These are phyloP conservation scores for Neuroscelio doddi DNA, from an alignment of 2,888 invertebrate genomes.

Conservation along the genomic window DNA sequence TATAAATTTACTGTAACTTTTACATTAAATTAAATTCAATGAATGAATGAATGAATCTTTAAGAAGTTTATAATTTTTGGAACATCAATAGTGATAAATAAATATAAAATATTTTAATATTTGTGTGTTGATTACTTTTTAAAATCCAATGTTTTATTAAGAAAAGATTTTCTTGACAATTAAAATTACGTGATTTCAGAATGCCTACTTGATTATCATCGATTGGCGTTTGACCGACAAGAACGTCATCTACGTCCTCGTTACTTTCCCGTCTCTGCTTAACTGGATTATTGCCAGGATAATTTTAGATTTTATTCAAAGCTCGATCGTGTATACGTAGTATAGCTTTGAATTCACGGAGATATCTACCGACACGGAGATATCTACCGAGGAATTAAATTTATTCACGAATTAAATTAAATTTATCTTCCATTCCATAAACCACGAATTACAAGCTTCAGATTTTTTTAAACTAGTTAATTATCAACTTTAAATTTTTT, in stretches of 20 bases:
- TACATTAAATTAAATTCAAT: too few species aligned
- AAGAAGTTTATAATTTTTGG: too few species aligned
- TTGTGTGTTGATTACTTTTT: too few species aligned
- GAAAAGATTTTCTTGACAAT: too few species aligned
- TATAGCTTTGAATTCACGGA: background rate
- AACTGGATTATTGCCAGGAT: conserved; percentile 61
- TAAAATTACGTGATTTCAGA: conserved; percentile 12
- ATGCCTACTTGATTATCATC: background rate
- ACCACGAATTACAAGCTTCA: background rate
- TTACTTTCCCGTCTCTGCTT: conserved; percentile 50
- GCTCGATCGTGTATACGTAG: conserved; percentile 55
- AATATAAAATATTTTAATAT: too few species aligned
- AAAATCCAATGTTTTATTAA: too few species aligned
- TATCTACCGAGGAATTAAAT: background rate
- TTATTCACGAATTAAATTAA: background rate
- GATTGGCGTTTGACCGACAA: conserved; percentile 3
- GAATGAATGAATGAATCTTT: too few species aligned
- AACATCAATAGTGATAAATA: too few species aligned
- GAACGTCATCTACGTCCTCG: conserved; percentile 5
- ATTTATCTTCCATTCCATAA: background rate
- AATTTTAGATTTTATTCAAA: conserved; percentile 63
- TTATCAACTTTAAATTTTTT: background rate
- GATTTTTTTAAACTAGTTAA: background rate
- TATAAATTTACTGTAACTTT: too few species aligned
- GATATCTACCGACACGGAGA: background rate